Evolutionary conservation across 53 echinoderm and acorn worm species (phyloP), one percentile per base, ranked within the genome.

Genomic region (Astropecten irregularis): DNA sequence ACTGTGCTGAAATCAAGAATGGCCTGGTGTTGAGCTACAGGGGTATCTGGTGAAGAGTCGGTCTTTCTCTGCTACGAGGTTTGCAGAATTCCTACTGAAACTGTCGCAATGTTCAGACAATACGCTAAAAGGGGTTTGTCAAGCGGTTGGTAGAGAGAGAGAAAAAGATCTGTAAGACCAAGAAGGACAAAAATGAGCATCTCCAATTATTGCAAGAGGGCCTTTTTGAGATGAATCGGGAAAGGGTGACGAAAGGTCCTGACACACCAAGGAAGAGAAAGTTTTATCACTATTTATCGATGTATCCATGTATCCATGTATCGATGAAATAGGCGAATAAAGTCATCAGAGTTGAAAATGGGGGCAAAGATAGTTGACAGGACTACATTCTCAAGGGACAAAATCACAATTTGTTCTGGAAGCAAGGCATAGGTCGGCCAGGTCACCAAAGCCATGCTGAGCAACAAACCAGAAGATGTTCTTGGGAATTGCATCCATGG

Each of bases 401-500:
- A 89, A 26, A 27, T 64, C 82, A 0, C 49, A 65, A 32, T 28
- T 89, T 49, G 15, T 16, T 13, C 29, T 84, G 54, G 89, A 89
- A 26, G 89, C 89, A 8, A 84, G 73, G 29, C 46, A 51, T 50
- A 47, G 76, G 0, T 84, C 83, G 19, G 71, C 72, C 22, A 89
- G 67, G 76, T 89, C 3, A 77, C 34, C 27, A 20, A 47, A 30
- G 88, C 88, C 14, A 88, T 88, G 83, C 28, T 21, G 48, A 52
- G 21, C 18, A 42, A 49, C 11, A 26, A 57, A 16, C 83, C 89
- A 9, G 40, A 73, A 40, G 89, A 51, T 21, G 76, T 58, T n/a
- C 16, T 76, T 15, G 89, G 83, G 15, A 89, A 89, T 39, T 52
- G 54, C 16, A 69, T 88, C 19, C 73, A 89, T 70, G 89, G 89